Conservation (phyloP, 2,888 invertebrate species). For the Drosophila incognita region DNA sequence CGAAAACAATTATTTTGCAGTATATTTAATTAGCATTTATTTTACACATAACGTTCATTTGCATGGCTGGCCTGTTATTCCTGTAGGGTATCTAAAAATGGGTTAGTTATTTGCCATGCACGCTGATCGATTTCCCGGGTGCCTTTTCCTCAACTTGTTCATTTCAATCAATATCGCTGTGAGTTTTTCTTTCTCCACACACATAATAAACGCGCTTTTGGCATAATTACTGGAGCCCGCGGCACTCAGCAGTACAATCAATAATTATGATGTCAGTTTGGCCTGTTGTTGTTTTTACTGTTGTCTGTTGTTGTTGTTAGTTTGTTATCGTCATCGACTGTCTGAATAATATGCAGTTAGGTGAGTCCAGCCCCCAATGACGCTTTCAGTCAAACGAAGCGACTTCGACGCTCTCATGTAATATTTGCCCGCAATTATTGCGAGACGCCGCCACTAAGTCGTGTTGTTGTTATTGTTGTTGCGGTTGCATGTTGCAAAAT, state of each 20-base stretch:
- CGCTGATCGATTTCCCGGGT: conserved; percentile 55
- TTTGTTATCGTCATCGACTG: conserved; percentile 68
- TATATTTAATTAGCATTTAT: neutral
- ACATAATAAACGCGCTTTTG: conserved; percentile 72
- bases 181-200: conserved; percentile 22
- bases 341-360: conserved; percentile 57
- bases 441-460: conserved; percentile 59
- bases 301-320: conserved; percentile 23
- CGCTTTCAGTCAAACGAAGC: conserved; percentile 24
- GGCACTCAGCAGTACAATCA: conserved; percentile 50
- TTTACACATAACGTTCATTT: neutral
- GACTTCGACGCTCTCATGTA: conserved; percentile 61
- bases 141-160: conserved; percentile 54
- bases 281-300: conserved; percentile 18
- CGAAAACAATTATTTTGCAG: neutral
- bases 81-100: conserved; percentile 12
- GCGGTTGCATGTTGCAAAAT: conserved; percentile 79
- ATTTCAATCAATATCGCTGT: conserved; percentile 50
- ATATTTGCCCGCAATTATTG: conserved; percentile 77
- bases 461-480: conserved; percentile 49
- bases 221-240: conserved; percentile 64
- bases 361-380: conserved; percentile 40
- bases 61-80: neutral
- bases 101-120: neutral
- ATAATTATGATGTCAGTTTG: conserved; percentile 72